Percentiles rank a stretch among this genome's conserved stretches.
Conservation (phyloP, 2,888 invertebrate genomes). For the Lithosia quadra region DNA sequence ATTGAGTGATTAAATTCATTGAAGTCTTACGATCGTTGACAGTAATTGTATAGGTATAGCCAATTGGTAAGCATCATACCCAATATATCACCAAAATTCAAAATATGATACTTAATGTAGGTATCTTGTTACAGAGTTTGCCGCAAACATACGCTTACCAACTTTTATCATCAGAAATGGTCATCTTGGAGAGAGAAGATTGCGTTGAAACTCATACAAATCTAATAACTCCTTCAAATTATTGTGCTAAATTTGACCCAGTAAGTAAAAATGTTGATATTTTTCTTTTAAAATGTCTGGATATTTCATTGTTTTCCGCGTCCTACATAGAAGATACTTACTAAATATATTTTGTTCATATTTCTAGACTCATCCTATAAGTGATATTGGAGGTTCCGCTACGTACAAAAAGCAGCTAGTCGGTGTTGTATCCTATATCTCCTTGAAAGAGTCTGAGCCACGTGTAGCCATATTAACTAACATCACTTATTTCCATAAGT, state of each 20-base stretch:
- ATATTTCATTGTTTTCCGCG: neutral
- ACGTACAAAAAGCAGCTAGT: conserved; percentile 56
- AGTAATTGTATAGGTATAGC: no score
- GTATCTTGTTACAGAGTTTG: conserved; percentile 55
- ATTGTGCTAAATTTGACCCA: conserved; percentile 64
- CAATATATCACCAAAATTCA: no score
- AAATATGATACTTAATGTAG: neutral
- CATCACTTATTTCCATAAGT: conserved; percentile 74
- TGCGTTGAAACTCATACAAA: conserved; percentile 54
- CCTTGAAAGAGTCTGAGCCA: conserved; percentile 39
- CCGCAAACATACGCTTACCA: conserved; percentile 51
- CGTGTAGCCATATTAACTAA: conserved; percentile 70
- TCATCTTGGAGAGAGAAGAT: conserved; percentile 52
- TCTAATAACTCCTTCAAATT: conserved; percentile 66
- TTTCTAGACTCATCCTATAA: conserved; percentile 62
- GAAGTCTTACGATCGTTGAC: no score
- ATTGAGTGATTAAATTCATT: no score
- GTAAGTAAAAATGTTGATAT: conserved; percentile 53
- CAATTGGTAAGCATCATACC: no score
- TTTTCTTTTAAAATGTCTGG: neutral
- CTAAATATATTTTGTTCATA: neutral
- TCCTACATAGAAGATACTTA: no score
- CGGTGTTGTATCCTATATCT: conserved; percentile 69
- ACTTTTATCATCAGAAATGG: conserved; percentile 65
- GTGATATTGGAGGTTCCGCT: conserved; percentile 74